Percentiles rank a stretch among this genome's conserved stretches.
Conservation (phyloP, 2,888 invertebrate genomes). For the Autographa gamma region DNA sequence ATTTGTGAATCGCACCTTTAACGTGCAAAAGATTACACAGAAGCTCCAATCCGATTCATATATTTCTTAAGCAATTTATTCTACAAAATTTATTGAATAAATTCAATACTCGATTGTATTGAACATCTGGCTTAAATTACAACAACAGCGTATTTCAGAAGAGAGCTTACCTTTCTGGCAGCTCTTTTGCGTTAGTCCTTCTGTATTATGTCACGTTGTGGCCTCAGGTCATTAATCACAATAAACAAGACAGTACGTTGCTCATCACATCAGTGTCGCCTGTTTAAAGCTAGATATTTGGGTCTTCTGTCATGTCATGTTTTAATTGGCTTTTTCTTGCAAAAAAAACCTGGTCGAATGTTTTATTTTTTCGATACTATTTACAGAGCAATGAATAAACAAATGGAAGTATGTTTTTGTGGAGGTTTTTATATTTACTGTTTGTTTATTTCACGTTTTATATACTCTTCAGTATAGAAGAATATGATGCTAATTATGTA, state of each 20-base stretch:
- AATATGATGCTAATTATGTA: not conserved
- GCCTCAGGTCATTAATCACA: constrained; percentile 2
- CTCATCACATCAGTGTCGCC: constrained; percentile 3
- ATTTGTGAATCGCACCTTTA: constrained; percentile 25
- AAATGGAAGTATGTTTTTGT: not conserved
- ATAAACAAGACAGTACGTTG: constrained; percentile 3
- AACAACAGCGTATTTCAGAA: not conserved
- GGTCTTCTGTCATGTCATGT: not conserved
- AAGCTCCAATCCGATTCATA: constrained; percentile 29
- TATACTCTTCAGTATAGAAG: no score
- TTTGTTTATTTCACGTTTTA: no score
- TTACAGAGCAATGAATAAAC: not conserved
- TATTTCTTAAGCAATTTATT: not conserved
- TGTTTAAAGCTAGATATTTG: not conserved
- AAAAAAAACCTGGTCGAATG: not conserved
- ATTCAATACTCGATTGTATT: not conserved
- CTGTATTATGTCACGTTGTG: not conserved
- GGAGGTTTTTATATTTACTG: not conserved
- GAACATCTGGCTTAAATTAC: not conserved
- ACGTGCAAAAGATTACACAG: not conserved
- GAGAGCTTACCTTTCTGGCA: not conserved
- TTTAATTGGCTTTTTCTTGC: not conserved
- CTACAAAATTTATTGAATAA: not conserved
- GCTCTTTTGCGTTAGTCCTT: not conserved
- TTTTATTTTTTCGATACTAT: not conserved